phyloP scores from a whole-genome alignment of 2,113 vertebrate genomes.

The Athene noctua region DNA sequence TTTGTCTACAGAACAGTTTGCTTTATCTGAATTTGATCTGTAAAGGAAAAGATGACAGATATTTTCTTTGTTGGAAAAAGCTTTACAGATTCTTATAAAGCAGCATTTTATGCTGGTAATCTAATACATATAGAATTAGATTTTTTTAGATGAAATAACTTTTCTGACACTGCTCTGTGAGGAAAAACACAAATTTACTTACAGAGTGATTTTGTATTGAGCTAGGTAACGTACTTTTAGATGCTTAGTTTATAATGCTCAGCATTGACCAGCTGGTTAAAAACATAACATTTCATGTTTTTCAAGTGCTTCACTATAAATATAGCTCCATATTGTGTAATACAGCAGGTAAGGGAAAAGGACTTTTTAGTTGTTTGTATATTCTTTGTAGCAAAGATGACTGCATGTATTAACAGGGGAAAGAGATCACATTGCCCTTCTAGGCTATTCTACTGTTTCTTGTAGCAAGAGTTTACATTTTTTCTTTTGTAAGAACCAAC shows the following conservation, averaged over 20 bases:
- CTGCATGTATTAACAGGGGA: neutral
- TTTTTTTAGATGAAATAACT: neutral
- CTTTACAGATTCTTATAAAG: neutral
- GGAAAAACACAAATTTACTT: neutral
- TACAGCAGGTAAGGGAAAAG: neutral
- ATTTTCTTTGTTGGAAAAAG: neutral
- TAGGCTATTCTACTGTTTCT: neutral
- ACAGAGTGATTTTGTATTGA: neutral
- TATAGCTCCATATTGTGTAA: neutral
- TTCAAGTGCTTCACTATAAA: neutral
- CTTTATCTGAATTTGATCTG: neutral
- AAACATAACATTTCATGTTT: neutral
- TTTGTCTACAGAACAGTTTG: neutral
- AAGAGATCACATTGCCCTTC: neutral
- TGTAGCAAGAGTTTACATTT: neutral
- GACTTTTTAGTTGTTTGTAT: neutral
- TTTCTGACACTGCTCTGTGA: neutral
- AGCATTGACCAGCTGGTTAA: neutral
- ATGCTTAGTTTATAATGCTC: neutral
- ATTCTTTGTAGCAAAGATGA: neutral
- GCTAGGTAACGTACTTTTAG: neutral
- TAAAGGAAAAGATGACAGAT: neutral
- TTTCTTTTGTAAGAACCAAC: neutral
- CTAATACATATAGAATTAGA: neutral
- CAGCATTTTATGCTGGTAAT: neutral